Conservation (phyloP, 1,140 invertebrate genomes). For the Ips nitidus region DNA sequence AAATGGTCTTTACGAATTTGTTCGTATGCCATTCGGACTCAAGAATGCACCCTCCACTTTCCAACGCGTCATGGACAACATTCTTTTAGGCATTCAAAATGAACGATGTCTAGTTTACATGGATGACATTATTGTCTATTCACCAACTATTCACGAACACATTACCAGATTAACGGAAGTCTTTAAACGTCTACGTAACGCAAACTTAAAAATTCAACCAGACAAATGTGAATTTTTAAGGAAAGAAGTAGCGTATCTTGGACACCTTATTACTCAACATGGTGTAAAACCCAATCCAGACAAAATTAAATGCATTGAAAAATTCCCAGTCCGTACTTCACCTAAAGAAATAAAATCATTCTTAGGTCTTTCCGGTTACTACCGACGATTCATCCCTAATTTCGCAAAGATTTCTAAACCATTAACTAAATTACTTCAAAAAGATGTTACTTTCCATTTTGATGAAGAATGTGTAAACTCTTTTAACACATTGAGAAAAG, state of each 20-base stretch:
- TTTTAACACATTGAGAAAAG: no score
- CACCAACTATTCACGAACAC: constrained; percentile 27
- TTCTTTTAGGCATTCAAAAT: no score
- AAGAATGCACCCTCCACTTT: no score
- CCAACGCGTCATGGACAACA: no score
- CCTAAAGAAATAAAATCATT: constrained; percentile 43
- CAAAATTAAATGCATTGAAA: constrained; percentile 41
- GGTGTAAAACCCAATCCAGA: constrained; percentile 41
- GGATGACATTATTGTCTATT: constrained; percentile 37
- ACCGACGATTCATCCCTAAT: constrained; percentile 42
- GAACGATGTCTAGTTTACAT: no score
- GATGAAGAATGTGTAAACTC: no score
- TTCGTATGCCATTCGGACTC: no score
- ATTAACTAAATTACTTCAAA: no score
- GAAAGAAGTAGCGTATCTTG: constrained; percentile 43
- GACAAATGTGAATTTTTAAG: constrained; percentile 43
- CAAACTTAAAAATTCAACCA: constrained; percentile 36
- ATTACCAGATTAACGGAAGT: constrained; percentile 18
- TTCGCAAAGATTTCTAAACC: constrained; percentile 44
- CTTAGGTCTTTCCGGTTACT: constrained; percentile 43
- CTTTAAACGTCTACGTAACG: constrained; percentile 28
- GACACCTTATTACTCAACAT: constrained; percentile 39
- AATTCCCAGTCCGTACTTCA: constrained; percentile 39
- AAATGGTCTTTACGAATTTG: no score
- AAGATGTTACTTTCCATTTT: no score